Conservation (phyloP, 64 coral and sea anemone genomes). For the Dendronephthya gigantea region DNA sequence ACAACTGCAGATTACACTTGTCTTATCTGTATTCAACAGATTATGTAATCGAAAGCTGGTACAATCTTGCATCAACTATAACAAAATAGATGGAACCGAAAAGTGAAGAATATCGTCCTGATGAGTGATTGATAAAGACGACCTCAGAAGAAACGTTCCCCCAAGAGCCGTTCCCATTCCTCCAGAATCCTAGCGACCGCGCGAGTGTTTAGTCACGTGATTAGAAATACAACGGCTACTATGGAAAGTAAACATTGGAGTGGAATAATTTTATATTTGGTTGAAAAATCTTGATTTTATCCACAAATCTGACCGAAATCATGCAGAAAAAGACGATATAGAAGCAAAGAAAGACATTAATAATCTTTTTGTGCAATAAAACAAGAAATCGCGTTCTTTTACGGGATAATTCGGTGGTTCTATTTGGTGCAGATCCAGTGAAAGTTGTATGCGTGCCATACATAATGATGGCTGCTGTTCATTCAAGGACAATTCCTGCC, state of each 20-base stretch:
- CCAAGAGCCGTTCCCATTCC: not conserved
- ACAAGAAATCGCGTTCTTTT: not conserved
- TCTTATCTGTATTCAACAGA: too few relatives aligned
- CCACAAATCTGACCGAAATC: not conserved
- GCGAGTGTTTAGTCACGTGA: not conserved
- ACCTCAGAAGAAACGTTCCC: not conserved
- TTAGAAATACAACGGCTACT: not conserved
- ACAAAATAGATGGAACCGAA: not conserved
- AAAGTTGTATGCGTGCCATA: not conserved
- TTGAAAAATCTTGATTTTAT: not conserved
- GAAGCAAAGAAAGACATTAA: not conserved
- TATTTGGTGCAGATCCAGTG: not conserved
- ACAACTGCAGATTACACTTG: too few relatives aligned
- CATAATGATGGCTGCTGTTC: slow-evolving; percentile 11
- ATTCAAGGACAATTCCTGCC: slow-evolving; percentile 87
- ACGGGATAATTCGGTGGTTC: not conserved
- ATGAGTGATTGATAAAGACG: not conserved
- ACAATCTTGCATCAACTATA: too few relatives aligned
- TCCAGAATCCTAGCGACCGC: not conserved
- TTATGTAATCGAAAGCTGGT: too few relatives aligned
- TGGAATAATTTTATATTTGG: not conserved
- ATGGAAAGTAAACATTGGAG: not conserved
- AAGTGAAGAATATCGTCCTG: not conserved
- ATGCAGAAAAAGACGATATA: not conserved
- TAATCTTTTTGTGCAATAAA: not conserved